Conservation (phyloP, 2,888 invertebrate species). For the Caenorhabditis sp. region DNA sequence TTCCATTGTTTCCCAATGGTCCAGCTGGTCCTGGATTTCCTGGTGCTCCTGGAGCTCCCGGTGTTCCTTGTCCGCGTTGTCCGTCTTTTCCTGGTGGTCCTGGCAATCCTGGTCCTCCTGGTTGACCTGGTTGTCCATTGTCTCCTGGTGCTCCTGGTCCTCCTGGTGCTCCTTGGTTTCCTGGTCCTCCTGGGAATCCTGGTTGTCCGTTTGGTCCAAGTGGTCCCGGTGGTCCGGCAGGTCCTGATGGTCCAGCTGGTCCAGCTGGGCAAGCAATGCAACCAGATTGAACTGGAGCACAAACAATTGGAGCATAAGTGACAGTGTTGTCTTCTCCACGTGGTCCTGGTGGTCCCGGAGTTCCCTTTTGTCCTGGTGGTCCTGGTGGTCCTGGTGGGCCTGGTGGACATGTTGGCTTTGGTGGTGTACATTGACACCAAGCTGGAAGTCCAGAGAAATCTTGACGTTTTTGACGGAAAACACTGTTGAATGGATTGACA, state of each 20-base stretch:
- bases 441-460: no score
- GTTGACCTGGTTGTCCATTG: conserved; percentile 43
- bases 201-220: conserved; percentile 53
- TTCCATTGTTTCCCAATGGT: conserved; percentile 56
- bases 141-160: conserved; percentile 41
- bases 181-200: conserved; percentile 49
- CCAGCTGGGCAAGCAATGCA: conserved; percentile 58
- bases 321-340: no score
- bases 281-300: no score
- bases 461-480: no score
- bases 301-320: no score
- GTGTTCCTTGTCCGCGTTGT: conserved; percentile 51
- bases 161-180: conserved; percentile 49
- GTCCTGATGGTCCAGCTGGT: conserved; percentile 54
- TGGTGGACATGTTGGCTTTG: no score
- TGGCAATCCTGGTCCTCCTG: conserved; percentile 39
- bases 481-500: no score
- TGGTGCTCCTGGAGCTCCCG: conserved; percentile 46
- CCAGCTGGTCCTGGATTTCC: conserved; percentile 45
- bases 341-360: no score
- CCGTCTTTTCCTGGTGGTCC: conserved; percentile 45
- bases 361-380: no score
- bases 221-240: conserved; percentile 58
- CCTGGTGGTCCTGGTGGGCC: no score
- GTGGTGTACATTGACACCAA: no score